Evolutionary conservation across 2,797 vertebrate genomes (phyloP).

Genomic region (Ciconia nigra): DNA sequence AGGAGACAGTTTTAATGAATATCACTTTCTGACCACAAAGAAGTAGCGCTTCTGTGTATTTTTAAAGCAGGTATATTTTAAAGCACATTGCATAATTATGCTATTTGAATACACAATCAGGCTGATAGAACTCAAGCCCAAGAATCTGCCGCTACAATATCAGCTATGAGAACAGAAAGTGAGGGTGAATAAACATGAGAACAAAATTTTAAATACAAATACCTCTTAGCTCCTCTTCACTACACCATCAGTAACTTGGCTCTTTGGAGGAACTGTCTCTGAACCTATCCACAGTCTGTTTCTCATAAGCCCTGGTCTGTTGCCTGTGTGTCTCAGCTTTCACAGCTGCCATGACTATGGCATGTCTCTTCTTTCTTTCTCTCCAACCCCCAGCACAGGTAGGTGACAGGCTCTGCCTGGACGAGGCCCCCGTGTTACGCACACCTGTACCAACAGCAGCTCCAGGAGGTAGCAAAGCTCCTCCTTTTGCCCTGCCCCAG

Average conservation of each 20-base stretch:
- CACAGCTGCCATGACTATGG: neutral
- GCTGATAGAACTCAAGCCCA: neutral
- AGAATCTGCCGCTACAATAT: neutral
- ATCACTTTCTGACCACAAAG: conserved; percentile 2
- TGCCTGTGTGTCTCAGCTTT: neutral
- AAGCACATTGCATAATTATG: neutral
- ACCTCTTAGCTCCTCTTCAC: conserved; percentile 24
- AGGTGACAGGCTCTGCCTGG: neutral
- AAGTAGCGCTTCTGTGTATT: neutral
- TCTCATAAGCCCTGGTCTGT: neutral
- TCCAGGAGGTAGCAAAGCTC: neutral
- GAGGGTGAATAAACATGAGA: neutral
- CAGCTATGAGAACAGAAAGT: neutral
- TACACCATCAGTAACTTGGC: neutral
- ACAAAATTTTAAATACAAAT: neutral
- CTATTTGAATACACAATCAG: neutral
- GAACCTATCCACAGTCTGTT: neutral
- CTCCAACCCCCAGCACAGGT: neutral
- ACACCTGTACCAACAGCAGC: neutral
- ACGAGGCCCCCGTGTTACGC: rapidly evolving
- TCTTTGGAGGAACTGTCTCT: neutral
- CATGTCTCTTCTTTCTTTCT: neutral
- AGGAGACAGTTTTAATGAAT: conserved; percentile 10
- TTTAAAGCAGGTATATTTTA: neutral
- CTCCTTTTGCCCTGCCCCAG: conserved; percentile 1